Evolutionary conservation across 2,797 vertebrate genomes (phyloP).

Genomic region (Chaetophractus vellerosus): DNA sequence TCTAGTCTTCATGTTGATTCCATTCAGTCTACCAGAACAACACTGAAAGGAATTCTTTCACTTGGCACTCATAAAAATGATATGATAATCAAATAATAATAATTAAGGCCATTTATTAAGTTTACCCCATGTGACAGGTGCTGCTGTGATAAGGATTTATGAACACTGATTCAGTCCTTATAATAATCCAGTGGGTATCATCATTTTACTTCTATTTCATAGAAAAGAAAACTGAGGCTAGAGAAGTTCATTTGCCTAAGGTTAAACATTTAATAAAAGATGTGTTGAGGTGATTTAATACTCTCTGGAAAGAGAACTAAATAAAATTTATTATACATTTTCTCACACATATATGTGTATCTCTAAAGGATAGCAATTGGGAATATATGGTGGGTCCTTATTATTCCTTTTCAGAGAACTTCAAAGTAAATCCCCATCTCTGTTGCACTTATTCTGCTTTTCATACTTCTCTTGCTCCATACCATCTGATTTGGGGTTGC

Average conservation of each 20-base stretch:
- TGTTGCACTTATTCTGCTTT: not conserved
- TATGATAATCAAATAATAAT: constrained; percentile 32
- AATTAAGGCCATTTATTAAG: not conserved
- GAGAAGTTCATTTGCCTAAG: constrained; percentile 19
- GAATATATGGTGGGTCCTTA: not conserved
- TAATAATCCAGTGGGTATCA: constrained; percentile 17
- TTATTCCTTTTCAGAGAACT: not conserved
- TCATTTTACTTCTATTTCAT: constrained; percentile 55
- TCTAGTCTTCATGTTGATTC: not conserved
- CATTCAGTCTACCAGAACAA: not conserved
- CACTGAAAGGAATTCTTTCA: not conserved
- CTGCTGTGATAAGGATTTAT: not conserved
- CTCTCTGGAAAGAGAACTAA: not conserved
- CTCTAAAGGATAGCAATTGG: not conserved
- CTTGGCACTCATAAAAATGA: not conserved
- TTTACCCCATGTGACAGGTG: not conserved
- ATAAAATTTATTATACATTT: not conserved
- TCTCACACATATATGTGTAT: not conserved
- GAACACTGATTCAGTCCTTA: constrained; percentile 8
- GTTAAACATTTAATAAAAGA: constrained; percentile 9
- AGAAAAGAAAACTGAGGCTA: constrained; percentile 56
- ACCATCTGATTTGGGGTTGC: not conserved
- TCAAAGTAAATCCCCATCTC: not conserved
- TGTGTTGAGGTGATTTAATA: not conserved
- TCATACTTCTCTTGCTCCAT: not conserved